Base-by-base conservation (phyloP, 2,113 vertebrate species). In the Oenanthe oenanthe region DNA sequence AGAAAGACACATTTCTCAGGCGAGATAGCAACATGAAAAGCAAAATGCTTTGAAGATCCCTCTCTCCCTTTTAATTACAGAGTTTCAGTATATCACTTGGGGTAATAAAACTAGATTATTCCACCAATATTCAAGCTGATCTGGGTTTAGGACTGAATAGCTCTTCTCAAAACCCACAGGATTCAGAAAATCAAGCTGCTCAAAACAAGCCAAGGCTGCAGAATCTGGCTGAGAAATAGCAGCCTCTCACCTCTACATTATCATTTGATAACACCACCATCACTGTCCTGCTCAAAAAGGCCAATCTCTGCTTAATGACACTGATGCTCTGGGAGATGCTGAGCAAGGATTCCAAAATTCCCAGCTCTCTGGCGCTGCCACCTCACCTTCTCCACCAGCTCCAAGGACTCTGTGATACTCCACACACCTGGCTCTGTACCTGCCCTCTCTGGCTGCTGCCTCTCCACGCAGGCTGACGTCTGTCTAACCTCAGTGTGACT, bases 351-450 rank as follows among this genome's bases (percentile, higher is more conserved):
- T 40, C 16, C 32, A 47, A 81, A 48, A 4, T 22, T 43, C 18
- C 43, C 48, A 60, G 1, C 18, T 40, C 38, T 57, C 43, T 29
- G 28, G 7, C 1, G 0, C 60, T 70, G 3, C 21, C 4, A 3
- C 13, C 13, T 77, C 38, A 66, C n/a, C 28, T 70, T 54, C 38
- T 50, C 42, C 31, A 48, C 3, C 8, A n/a, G 7, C 28, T 58
- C 63, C 29, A 10, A 58, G 68, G 13, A 67, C 45, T 1, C 1
- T 0, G 36, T 0, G 0, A 36, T 76, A 48, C 31, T n/a, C 36
- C 31, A 7, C 2, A 6, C 19, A 48, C 2, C 28, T 17, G 3
- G 2, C 51, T 31, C 17, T 17, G 19, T 19, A 47, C 21, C 56
- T 65, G 48, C 50, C 78, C 31, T 34, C 16, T 54, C 40, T 13